These are phyloP conservation scores for Synodontis membranacea DNA, from an alignment of 2,113 vertebrate species.

Conservation along the genomic window DNA sequence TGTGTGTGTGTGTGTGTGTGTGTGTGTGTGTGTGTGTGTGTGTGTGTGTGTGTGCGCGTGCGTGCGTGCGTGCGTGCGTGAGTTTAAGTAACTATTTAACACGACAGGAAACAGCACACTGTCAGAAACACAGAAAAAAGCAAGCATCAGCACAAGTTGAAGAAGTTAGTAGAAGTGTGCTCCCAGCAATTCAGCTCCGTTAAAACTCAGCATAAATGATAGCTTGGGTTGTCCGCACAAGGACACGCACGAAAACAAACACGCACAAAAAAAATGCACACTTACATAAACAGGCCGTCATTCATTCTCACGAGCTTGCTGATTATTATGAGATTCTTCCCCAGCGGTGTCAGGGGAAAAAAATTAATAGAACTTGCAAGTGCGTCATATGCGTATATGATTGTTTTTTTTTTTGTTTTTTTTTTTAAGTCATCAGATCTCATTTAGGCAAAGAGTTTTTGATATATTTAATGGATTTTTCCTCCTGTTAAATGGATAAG, in stretches of 20 bases:
- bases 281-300: conserved; percentile 48
- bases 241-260: conserved; percentile 19
- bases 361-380: conserved; percentile 57
- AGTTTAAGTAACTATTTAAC: conserved; percentile 61
- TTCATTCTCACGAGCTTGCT: conserved; percentile 50
- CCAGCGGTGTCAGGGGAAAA: conserved; percentile 32
- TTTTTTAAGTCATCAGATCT: conserved; percentile 58
- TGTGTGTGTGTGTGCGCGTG: no score
- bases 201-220: conserved; percentile 64
- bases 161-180: conserved; percentile 56
- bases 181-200: conserved; percentile 62
- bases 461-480: conserved; percentile 58
- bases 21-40: no score
- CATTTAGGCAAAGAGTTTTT: conserved; percentile 51
- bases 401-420: conserved; percentile 53
- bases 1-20: no score
- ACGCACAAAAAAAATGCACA: conserved; percentile 1
- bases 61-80: neutral
- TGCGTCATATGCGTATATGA: conserved; percentile 61
- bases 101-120: conserved; percentile 59
- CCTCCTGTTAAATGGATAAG: conserved; percentile 57
- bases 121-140: conserved; percentile 63
- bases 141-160: conserved; percentile 65
- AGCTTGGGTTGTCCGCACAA: conserved; percentile 59
- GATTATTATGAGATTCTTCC: conserved; percentile 61